Percentiles rank a stretch among this genome's conserved stretches.
Evolutionary conservation across 2,797 vertebrate genomes (phyloP).

Genomic region (Brachymystax lenok): DNA sequence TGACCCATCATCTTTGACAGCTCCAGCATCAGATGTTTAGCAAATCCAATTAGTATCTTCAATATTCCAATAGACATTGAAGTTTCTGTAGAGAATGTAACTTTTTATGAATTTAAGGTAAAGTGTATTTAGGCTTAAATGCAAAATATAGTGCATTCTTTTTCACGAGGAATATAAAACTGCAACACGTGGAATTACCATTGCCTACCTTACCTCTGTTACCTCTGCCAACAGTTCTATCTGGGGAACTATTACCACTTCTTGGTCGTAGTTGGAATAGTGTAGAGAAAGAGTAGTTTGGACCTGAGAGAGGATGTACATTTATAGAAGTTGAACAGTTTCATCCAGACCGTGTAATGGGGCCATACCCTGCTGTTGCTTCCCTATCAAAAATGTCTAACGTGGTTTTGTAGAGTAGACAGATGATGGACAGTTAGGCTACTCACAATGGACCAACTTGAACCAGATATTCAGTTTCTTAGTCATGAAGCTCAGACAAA

Average conservation of each 20-base stretch:
- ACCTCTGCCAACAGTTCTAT: constrained; percentile 17
- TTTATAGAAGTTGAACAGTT: constrained; percentile 22
- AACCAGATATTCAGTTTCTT: neutral
- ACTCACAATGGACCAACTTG: neutral
- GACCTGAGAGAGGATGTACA: constrained; percentile 21
- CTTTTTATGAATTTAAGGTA: too few relatives aligned
- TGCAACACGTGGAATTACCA: constrained; percentile 15
- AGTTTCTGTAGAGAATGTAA: too few relatives aligned
- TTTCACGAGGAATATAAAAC: neutral
- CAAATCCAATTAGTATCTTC: too few relatives aligned
- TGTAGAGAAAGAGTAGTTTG: constrained; percentile 25
- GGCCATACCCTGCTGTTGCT: neutral
- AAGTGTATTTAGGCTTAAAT: neutral
- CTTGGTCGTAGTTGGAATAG: constrained; percentile 18
- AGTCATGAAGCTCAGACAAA: neutral
- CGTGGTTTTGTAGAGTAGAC: neutral
- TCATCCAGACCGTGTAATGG: neutral
- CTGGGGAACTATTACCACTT: constrained; percentile 34
- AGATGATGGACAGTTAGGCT: neutral
- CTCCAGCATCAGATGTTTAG: too few relatives aligned
- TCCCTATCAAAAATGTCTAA: neutral
- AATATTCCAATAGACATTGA: too few relatives aligned
- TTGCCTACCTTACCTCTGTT: constrained; percentile 15
- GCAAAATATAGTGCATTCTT: neutral
- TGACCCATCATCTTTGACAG: too few relatives aligned